Conservation (phyloP, 2,888 invertebrate genomes). For the Zele albiditarsus region DNA sequence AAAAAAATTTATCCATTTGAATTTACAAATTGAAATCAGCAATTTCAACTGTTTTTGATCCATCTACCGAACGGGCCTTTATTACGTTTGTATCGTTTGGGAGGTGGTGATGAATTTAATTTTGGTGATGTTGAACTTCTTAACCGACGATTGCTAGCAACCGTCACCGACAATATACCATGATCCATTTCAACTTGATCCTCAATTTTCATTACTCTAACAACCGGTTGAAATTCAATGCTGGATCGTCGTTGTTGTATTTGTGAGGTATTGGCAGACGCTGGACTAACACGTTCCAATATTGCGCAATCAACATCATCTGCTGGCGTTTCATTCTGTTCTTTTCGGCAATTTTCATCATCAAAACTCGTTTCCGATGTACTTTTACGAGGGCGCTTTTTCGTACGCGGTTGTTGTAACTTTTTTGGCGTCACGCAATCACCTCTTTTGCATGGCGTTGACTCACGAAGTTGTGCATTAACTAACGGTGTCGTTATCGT, state of each 20-base stretch:
- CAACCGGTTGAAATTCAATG: constrained; percentile 78
- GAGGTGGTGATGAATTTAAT: constrained; percentile 60
- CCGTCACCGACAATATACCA: constrained; percentile 66
- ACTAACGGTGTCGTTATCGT: constrained; percentile 23
- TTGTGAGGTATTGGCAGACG: constrained; percentile 57
- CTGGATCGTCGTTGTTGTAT: constrained; percentile 67
- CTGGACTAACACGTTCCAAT: constrained; percentile 60
- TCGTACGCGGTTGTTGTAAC: constrained; percentile 49
- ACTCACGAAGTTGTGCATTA: constrained; percentile 33
- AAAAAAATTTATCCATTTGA: constrained; percentile 47
- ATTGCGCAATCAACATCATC: constrained; percentile 58
- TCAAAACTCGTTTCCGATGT: constrained; percentile 51
- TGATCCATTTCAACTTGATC: constrained; percentile 70
- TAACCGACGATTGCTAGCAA: constrained; percentile 68
- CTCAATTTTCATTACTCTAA: constrained; percentile 80
- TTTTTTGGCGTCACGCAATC: constrained; percentile 42
- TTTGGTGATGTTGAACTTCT: constrained; percentile 69
- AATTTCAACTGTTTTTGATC: constrained; percentile 68
- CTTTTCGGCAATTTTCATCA: constrained; percentile 60
- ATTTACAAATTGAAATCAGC: constrained; percentile 33
- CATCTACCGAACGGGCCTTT: constrained; percentile 65
- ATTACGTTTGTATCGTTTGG: constrained; percentile 62
- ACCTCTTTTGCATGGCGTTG: constrained; percentile 48
- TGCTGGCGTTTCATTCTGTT: constrained; percentile 51
- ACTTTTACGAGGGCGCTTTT: constrained; percentile 54